Percentiles rank a stretch among this genome's conserved stretches.
phyloP scores from a whole-genome alignment of 2,797 vertebrate species.

The Labeo calbasu region DNA sequence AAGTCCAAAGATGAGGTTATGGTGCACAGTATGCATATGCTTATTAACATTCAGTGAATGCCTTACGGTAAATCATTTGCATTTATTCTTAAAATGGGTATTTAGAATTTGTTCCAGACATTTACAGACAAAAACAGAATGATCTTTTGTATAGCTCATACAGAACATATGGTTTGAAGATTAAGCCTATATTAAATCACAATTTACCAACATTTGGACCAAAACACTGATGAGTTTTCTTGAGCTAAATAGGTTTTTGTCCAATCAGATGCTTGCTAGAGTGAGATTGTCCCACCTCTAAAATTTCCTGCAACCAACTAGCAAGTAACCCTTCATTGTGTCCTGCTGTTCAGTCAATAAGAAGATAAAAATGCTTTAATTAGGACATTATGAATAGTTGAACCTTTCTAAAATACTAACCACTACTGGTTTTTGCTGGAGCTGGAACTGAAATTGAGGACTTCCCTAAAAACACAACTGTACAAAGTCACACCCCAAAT shows the following conservation, averaged over 20 bases:
- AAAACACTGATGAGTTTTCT: neutral
- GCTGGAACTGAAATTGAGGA: neutral
- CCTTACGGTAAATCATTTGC: conserved; percentile 3
- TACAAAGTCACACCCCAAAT: neutral
- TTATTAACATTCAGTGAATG: neutral
- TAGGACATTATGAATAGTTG: neutral
- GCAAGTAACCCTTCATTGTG: neutral
- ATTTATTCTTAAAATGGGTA: neutral
- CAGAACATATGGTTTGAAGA: neutral
- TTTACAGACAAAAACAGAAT: neutral
- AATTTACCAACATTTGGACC: neutral
- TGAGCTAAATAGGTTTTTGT: neutral
- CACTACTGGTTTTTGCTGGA: neutral
- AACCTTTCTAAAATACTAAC: neutral
- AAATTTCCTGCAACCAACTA: neutral
- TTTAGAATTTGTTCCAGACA: neutral
- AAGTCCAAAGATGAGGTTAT: neutral
- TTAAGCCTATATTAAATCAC: neutral
- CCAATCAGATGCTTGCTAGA: neutral
- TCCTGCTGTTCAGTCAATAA: neutral
- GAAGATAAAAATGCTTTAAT: neutral
- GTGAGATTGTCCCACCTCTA: neutral
- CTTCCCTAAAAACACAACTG: neutral
- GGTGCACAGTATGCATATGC: neutral
- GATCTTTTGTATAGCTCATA: neutral